A percentile compares a stretch with the other conserved stretches of the same genome.
phyloP scores from a whole-genome alignment of 2,888 invertebrate species.

The Diachrysia chrysitis region DNA sequence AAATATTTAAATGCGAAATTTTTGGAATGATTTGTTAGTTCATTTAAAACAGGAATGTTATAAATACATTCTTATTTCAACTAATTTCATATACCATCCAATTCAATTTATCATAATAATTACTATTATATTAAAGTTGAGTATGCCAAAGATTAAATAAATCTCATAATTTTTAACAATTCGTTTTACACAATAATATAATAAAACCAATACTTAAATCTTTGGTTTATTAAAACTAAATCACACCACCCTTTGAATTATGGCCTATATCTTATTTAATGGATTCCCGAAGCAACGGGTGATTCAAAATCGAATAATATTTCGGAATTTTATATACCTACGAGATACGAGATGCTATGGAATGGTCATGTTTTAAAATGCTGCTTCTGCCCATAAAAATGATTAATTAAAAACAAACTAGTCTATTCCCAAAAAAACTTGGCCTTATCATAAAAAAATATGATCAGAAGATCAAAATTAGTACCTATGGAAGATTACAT shows the following conservation, averaged over 20 bases:
- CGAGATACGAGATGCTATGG: no score
- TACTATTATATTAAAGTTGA: constrained; percentile 12
- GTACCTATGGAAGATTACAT: no score
- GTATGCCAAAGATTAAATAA: constrained; percentile 30
- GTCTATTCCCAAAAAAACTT: no score
- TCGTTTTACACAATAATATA: constrained; percentile 30
- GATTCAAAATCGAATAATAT: constrained; percentile 9
- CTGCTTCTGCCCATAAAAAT: no score
- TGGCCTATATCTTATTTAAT: constrained; percentile 49
- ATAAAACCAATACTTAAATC: constrained; percentile 70
- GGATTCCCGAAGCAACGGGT: constrained; percentile 20
- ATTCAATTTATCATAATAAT: constrained; percentile 1
- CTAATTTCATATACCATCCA: constrained; percentile 7
- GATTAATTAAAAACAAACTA: no score
- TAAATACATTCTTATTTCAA: constrained; percentile 31
- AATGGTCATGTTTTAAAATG: no score
- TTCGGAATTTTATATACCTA: neutral
- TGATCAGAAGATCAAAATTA: no score
- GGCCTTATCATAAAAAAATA: no score
- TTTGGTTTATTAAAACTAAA: constrained; percentile 73
- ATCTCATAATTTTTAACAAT: constrained; percentile 39
- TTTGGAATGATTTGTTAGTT: constrained; percentile 58
- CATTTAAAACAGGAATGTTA: constrained; percentile 54
- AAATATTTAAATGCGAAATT: constrained; percentile 52
- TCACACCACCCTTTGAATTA: constrained; percentile 61